A percentile compares a stretch with the other conserved stretches of the same genome.
These are phyloP conservation scores for Hyperopisus bebe DNA, from an alignment of 2,113 vertebrate species.

Conservation along the genomic window DNA sequence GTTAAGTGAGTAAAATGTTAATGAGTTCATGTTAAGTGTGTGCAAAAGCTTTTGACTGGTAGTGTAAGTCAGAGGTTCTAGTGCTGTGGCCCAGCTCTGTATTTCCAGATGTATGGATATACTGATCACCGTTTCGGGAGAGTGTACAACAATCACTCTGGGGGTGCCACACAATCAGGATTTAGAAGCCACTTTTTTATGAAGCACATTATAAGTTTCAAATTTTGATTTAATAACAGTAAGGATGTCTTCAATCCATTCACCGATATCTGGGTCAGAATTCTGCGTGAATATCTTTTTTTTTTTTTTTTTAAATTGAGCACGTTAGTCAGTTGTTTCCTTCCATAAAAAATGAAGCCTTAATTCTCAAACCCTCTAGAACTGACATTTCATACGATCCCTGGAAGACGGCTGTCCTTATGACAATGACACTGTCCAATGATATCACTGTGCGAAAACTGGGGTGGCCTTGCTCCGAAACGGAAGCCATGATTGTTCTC, in stretches of 20 bases:
- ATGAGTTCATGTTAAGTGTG: no score
- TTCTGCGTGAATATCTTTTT: neutral
- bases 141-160: neutral
- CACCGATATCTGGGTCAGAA: neutral
- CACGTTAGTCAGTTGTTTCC: neutral
- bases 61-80: neutral
- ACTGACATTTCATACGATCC: neutral
- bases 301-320: neutral
- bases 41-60: no score
- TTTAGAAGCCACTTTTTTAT: neutral
- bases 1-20: no score
- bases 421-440: neutral
- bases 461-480: neutral
- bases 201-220: neutral
- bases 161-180: neutral
- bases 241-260: neutral
- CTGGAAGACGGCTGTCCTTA: neutral
- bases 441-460: conserved; percentile 12
- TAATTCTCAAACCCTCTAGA: conserved; percentile 7
- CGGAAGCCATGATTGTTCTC: neutral
- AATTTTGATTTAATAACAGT: neutral
- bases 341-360: conserved; percentile 2
- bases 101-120: neutral
- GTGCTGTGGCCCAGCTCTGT: neutral
- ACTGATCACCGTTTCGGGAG: neutral